Base-by-base conservation (phyloP, 2,797 vertebrate species). In the Anabacerthia variegaticeps region DNA sequence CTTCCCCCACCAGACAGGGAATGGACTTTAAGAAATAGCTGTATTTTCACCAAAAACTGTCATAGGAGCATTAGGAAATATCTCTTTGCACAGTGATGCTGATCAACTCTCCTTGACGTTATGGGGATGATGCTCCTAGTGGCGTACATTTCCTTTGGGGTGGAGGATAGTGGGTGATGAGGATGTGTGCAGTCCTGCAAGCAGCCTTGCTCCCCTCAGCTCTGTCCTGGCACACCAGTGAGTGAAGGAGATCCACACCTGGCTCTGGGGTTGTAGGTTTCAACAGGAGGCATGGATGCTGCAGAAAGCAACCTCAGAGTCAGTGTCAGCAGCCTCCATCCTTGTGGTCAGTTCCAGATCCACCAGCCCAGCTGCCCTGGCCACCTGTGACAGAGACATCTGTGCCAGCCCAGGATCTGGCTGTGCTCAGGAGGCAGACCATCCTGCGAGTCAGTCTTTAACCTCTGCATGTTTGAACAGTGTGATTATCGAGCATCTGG, bases 71-170 rank as follows among this genome's bases (percentile, higher is more conserved):
- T 52, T 61, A 68, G n/a, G 49, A 28, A 81, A 37, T 23, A 76
- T 23, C 10, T 51, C 52, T 85, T 85, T 74, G 41, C 65, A 62
- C 0, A 0, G 22, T 3, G 2, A 56, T 20, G 49, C 46, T 55
- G 43, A n/a, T 74, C 36, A 76, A 5, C 28, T 62, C 39, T 73
- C 59, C 55, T 71, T 43, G 54, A 36, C 43, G 54, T 73, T 44
- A 14, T 39, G 37, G 26, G 27, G 19, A 18, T 27, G 34, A 30
- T n/a, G 58, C 8, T 72, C 18, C 67, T n/a, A 10, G 19, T 61
- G 34, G 21, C 39, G 20, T 4, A 20, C 27, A 4, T 32, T 27
- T 85, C 23, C 43, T 44, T 22, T 2, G 9, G 20, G 7, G 4
- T 30, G 15, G 37, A 84, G 21, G 7, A 58, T 30, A 49, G 34